Evolutionary conservation across 2,113 vertebrate genomes (phyloP), one percentile per base, ranked within the genome.

Genomic region (Campylomormyrus tamandua): DNA sequence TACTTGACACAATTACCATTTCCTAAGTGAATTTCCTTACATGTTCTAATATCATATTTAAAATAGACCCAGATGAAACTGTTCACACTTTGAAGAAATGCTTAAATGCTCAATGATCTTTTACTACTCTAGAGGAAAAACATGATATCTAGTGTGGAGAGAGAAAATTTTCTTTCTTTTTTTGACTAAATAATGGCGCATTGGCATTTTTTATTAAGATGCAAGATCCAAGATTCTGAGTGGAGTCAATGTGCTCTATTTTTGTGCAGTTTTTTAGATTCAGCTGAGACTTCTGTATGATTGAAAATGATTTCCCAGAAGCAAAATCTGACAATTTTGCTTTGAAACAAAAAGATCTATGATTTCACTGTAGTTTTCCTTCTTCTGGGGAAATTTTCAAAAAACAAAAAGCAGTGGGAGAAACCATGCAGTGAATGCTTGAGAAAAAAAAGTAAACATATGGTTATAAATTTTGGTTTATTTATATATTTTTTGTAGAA

Each of bases 181-280:
- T 62, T 66, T 27, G 9, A 66, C 7, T 21, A 66, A 62, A 66
- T 8, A 66, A 66, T 66, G 24, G 2, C 24, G 2, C 24, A 62
- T 62, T 62, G 58, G 24, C 58, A 66, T 66, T 66, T 27, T 66
- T 66, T n/a, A 62, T 62, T 62, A 62, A 90, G 90, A 90, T 91
- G 91, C 87, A 58, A 24, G 56, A 9, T 77, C 89, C n/a, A 50
- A 91, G 39, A 39, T 39, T 39, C 39, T 39, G 39, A 39, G 39
- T 39, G 39, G 39, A 39, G 39, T 39, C 39, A 39, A 39, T 39
- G 39, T 39, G 0, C 39, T 39, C 39, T 39, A 39, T 62, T 62
- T 62, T 53, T 53, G 52, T 53, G 4, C 52, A 24, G 27, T 53
- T 53, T 53, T 17, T 53, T 53, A 53, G 52, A 53, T 53, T 53